Percentiles rank a stretch among this genome's conserved stretches.
These are phyloP conservation scores for Notothenia coriiceps DNA, from an alignment of 2,113 vertebrate species.

Conservation along the genomic window DNA sequence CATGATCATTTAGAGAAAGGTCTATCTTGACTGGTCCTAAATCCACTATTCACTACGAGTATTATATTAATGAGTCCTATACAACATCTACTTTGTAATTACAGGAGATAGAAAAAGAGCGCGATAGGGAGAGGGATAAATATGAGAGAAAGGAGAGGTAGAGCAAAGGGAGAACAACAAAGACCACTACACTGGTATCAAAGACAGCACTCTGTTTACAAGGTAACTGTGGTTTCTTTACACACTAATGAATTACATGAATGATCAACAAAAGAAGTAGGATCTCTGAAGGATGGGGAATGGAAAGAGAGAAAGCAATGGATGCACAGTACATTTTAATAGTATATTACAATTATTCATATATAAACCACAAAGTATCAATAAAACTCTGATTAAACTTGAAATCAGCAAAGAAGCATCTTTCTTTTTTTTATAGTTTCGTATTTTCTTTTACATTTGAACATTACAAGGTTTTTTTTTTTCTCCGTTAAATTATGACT, in stretches of 20 bases:
- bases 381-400: slow-evolving; percentile 88
- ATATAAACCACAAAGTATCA: slow-evolving; percentile 88
- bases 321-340: slow-evolving; percentile 91
- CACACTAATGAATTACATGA: slow-evolving; percentile 93
- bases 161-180: slow-evolving; percentile 81
- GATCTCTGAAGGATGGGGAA: slow-evolving; percentile 87
- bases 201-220: slow-evolving; percentile 94
- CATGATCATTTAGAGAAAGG: slow-evolving; percentile 92
- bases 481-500: slow-evolving; percentile 87
- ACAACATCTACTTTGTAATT: slow-evolving; percentile 95
- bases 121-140: slow-evolving; percentile 77
- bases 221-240: slow-evolving; percentile 87
- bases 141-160: slow-evolving; percentile 78
- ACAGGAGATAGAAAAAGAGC: slow-evolving; percentile 90
- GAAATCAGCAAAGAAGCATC: slow-evolving; percentile 89
- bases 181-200: slow-evolving; percentile 92
- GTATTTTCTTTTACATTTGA: slow-evolving; percentile 86
- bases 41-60: slow-evolving; percentile 96
- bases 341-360: slow-evolving; percentile 84
- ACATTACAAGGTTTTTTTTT: slow-evolving; percentile 83
- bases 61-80: slow-evolving; percentile 92
- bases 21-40: slow-evolving; percentile 99
- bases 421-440: slow-evolving; percentile 78
- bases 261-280: slow-evolving; percentile 88
- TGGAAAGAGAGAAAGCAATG: slow-evolving; percentile 89